phyloP scores from a whole-genome alignment of 2,113 vertebrate genomes.

The Aplodontia rufa region DNA sequence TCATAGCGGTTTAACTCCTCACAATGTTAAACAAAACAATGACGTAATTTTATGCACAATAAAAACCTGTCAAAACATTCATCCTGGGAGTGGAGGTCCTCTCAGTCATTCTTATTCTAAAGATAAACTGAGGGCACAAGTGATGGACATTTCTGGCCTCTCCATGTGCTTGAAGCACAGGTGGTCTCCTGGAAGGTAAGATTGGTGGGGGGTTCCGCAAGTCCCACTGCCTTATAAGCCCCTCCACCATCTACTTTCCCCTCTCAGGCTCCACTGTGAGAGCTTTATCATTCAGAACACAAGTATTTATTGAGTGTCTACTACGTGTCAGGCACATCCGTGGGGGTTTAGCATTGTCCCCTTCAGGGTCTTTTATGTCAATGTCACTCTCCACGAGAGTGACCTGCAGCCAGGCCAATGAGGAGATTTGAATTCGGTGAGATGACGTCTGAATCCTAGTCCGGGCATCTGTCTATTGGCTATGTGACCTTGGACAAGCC shows the following conservation, averaged over 20 bases:
- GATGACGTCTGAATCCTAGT: neutral
- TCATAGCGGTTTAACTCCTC: constrained; percentile 71
- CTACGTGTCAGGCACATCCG: neutral
- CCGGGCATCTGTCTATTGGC: neutral
- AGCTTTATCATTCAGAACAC: neutral
- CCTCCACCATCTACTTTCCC: neutral
- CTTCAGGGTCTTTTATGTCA: neutral
- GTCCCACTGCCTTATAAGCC: neutral
- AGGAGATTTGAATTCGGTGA: neutral
- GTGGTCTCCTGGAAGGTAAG: neutral
- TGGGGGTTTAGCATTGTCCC: neutral
- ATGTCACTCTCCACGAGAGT: neutral
- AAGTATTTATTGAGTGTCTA: neutral
- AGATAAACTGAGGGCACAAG: constrained; percentile 57
- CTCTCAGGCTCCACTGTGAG: neutral
- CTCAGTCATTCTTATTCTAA: constrained; percentile 66
- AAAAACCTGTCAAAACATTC: constrained; percentile 81
- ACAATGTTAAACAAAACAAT: constrained; percentile 77
- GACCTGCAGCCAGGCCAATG: neutral
- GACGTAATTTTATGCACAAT: constrained; percentile 72
- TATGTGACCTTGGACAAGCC: neutral
- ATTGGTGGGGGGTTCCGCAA: neutral
- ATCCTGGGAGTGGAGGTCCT: constrained; percentile 74
- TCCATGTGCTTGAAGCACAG: neutral
- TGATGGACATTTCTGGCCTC: constrained; percentile 20